A percentile compares a stretch with the other conserved stretches of the same genome.
These are phyloP conservation scores for Percina caprodes DNA, from an alignment of 2,113 vertebrate species.

Conservation along the genomic window DNA sequence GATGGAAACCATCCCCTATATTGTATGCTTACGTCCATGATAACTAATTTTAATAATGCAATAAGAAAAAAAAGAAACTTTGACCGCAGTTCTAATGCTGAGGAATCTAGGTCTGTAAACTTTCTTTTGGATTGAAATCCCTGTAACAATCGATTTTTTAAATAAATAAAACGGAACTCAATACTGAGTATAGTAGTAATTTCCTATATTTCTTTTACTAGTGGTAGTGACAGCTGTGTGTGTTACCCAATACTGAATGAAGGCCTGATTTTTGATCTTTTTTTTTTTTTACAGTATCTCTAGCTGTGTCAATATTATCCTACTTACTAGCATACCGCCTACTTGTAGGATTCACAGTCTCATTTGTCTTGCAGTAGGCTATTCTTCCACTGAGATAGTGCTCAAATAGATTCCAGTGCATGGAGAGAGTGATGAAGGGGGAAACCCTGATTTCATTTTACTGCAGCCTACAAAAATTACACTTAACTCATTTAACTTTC, in stretches of 20 bases:
- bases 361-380: neutral
- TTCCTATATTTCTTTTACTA: neutral
- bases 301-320: neutral
- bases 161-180: neutral
- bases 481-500: neutral
- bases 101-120: neutral
- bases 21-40: neutral
- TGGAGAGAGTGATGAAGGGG: neutral
- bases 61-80: neutral
- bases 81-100: neutral
- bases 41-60: neutral
- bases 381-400: neutral
- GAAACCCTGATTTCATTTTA: neutral
- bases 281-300: neutral
- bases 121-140: neutral
- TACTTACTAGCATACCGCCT: neutral
- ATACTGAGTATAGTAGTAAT: neutral
- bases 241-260: no score
- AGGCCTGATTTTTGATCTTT: neutral
- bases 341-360: neutral
- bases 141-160: neutral
- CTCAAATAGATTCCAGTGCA: neutral
- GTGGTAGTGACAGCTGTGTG: neutral
- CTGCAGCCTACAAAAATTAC: neutral
- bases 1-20: neutral